Evolutionary conservation across 2,113 vertebrate genomes (phyloP), one percentile per base, ranked within the genome.

Genomic region (Apteryx mantelli): DNA sequence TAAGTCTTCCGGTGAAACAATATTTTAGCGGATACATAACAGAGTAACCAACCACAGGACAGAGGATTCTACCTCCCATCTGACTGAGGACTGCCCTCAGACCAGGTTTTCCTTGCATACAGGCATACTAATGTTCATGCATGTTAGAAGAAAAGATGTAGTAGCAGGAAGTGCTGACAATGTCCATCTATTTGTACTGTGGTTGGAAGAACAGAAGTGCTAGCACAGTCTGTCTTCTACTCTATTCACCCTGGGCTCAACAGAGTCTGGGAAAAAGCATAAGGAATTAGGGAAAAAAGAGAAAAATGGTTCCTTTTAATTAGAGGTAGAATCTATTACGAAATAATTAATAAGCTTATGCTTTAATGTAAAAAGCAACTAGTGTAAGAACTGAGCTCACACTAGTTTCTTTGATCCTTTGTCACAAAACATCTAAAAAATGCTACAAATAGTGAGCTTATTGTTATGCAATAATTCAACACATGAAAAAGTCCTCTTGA

Each of bases 231-330:
- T 70, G 16, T 53, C 38, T 52, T 88, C 28, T 73, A 6, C 64
- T 88, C 61, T 71, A 3, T 52, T 80, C 0, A 0, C 4, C 8
- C 16, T 63, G 16, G 14, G 16, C 20, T 74, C 26, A 12, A 14
- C 7, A 44, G 12, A 44, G 12, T 69, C 13, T 48, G 17, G 18
- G 13, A 76, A 85, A 25, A 70, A 56, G 11, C 9, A 24, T 19
- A 28, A 2, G 14, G 24, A 63, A 40, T 4, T 34, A 5, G 2
- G 3, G 2, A 3, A 4, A 55, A n/a, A 74, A 40, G 25, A 40
- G 30, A 58, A 18, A 7, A 11, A 28, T 5, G 0, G 36, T 63
- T 91, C 1, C 36, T 89, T 77, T 73, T 64, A 34, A 38, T 55
- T 50, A 46, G 46, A 76, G 5, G 13, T n/a, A 56, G 25, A 61